Percentiles rank a stretch among this genome's conserved stretches.
Conservation (phyloP, 2,888 invertebrate species). For the Serrognathus titanus region DNA sequence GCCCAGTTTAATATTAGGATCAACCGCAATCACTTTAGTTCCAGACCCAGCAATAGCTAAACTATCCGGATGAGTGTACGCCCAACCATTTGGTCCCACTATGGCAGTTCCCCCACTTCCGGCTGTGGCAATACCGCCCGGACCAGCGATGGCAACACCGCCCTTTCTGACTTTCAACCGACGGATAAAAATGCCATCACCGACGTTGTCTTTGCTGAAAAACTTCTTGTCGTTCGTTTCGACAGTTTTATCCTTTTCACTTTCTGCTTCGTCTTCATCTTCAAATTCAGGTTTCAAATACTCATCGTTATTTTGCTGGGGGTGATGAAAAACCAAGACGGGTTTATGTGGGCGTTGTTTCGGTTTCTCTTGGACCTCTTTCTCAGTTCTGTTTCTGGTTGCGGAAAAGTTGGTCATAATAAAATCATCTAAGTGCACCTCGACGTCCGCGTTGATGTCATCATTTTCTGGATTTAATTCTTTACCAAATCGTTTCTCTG, state of each 20-base stretch:
- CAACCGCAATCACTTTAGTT: slow-evolving; percentile 66
- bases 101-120: slow-evolving; percentile 77
- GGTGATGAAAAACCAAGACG: too few species aligned
- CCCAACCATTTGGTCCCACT: slow-evolving; percentile 74
- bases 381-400: too few species aligned
- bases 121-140: slow-evolving; percentile 78
- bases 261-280: not conserved
- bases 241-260: not conserved
- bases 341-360: too few species aligned
- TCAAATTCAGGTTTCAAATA: not conserved
- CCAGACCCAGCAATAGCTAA: slow-evolving; percentile 74
- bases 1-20: slow-evolving; percentile 59
- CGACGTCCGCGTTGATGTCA: too few species aligned
- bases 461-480: too few species aligned
- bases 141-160: slow-evolving; percentile 77
- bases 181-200: slow-evolving; percentile 66
- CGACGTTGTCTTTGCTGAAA: slow-evolving; percentile 46
- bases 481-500: too few species aligned
- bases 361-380: too few species aligned
- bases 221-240: slow-evolving; percentile 37
- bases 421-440: too few species aligned
- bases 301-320: too few species aligned
- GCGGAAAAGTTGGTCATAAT: too few species aligned
- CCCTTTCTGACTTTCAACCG: slow-evolving; percentile 68
- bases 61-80: slow-evolving; percentile 72